These are phyloP conservation scores for Callitettix versicolor DNA, from an alignment of 1,140 invertebrate genomes.

Conservation along the genomic window DNA sequence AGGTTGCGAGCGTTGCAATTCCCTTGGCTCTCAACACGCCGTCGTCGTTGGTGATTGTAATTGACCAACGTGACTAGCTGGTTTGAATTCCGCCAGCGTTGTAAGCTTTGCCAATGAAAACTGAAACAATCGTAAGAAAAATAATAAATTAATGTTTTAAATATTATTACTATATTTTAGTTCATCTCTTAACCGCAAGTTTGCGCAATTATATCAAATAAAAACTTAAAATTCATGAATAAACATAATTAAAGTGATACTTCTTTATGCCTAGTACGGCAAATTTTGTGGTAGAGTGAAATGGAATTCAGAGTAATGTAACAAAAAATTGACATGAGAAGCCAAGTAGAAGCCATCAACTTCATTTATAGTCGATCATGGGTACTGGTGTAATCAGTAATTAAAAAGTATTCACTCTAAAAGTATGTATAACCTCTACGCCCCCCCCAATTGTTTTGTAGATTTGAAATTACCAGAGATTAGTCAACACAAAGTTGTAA, in stretches of 20 bases:
- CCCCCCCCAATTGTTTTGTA: too few relatives aligned
- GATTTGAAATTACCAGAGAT: too few relatives aligned
- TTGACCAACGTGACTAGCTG: conserved; percentile 28
- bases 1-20: neutral
- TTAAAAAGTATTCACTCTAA: too few relatives aligned
- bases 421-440: too few relatives aligned
- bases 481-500: too few relatives aligned
- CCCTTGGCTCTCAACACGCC: neutral
- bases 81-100: conserved; percentile 29
- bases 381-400: too few relatives aligned
- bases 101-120: conserved; percentile 30
- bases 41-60: neutral
- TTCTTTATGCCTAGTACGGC: too few relatives aligned
- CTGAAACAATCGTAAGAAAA: conserved; percentile 20
- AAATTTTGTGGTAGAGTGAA: too few relatives aligned
- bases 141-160: conserved; percentile 1
- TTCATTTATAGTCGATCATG: too few relatives aligned
- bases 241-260: neutral
- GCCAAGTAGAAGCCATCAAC: neutral
- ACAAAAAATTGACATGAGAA: neutral
- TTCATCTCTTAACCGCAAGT: neutral
- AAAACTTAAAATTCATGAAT: neutral
- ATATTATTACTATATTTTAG: neutral
- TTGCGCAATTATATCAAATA: neutral
- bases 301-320: too few relatives aligned